Evolutionary conservation across 1,140 invertebrate species (phyloP).

Genomic region (Dermatophagoides farinae): DNA sequence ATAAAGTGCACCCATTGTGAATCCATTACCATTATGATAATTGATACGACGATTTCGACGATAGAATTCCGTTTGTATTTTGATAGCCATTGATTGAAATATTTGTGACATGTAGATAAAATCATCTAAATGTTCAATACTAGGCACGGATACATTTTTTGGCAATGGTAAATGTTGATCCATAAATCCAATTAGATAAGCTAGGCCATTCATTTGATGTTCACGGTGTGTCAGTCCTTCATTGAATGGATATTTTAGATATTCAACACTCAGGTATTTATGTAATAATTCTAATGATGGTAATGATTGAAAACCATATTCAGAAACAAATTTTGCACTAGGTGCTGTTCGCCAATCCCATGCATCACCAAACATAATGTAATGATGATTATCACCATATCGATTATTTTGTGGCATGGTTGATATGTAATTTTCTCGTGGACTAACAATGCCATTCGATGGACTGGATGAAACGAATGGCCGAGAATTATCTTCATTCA

Average conservation of each 20-base stretch:
- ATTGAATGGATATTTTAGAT: conserved; percentile 39
- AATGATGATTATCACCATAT: conserved; percentile 50
- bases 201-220: conserved; percentile 46
- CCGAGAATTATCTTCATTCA: conserved; percentile 37
- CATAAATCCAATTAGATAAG: conserved; percentile 15
- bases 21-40: conserved; percentile 37
- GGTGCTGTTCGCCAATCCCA: conserved; percentile 60
- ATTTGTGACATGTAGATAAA: conserved; percentile 33
- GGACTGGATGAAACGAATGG: conserved; percentile 70
- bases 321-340: conserved; percentile 64
- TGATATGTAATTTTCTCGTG: conserved; percentile 50
- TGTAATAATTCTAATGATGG: conserved; percentile 43
- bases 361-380: conserved; percentile 44
- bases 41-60: conserved; percentile 34
- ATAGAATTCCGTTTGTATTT: conserved; percentile 71
- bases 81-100: conserved; percentile 62
- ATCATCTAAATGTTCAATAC: conserved; percentile 17
- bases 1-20: conserved; percentile 81
- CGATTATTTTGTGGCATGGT: conserved; percentile 48
- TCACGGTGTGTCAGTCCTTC: conserved; percentile 47
- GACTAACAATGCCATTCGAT: conserved; percentile 59
- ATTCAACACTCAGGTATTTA: conserved; percentile 32
- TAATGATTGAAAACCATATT: conserved; percentile 82
- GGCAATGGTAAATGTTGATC: conserved; percentile 21
- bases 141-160: conserved; percentile 3